Evolutionary conservation across 2,888 invertebrate genomes (phyloP), one percentile per base, ranked within the genome.

Genomic region (Allygus modestus): DNA sequence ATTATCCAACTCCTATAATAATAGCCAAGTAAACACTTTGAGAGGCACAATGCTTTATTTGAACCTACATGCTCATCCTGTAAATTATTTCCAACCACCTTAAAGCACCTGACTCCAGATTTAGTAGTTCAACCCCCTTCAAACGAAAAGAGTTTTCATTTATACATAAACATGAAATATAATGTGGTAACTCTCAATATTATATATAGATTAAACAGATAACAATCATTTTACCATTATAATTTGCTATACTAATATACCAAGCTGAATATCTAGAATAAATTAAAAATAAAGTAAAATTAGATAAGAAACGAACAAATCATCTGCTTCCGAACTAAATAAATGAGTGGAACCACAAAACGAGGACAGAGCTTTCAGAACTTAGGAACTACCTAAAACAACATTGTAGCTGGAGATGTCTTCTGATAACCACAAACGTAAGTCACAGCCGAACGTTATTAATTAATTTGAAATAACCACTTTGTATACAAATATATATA

Each of bases 391-490:
- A 54, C 23, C 54, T 54, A 54, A 54, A n/a, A 23, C 20, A 46
- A 46, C 12, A 15, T 2, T 46, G 37, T 4, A 23, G 9, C 15
- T 17, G 23, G 54, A 73, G 43, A 37, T 33, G 73, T 73, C 43
- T 43, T 69, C 31, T 41, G 43, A 73, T 73, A 41, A 43, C 23
- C 73, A 73, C 1, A 73, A 41, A 41, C 37, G 1, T 17, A 41
- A 37, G 77, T 77, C 77, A 77, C 77, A 77, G 77, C 77, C 77
- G 51, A 28, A 77, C 77, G 37, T 75, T 77, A 77, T 77, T 77
- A 51, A 51, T 51, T 77, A 54, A 54, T 54, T 23, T 54, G 11
- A 1, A 11, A 23, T 54, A 54, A 54, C 54, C 54, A 54, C 23
- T 77, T 77, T 77, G 33, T 41, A 23, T 73, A 28, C 43, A 51